These are phyloP conservation scores for Notolepis coatsorum DNA, from an alignment of 2,797 vertebrate genomes.

Conservation along the genomic window DNA sequence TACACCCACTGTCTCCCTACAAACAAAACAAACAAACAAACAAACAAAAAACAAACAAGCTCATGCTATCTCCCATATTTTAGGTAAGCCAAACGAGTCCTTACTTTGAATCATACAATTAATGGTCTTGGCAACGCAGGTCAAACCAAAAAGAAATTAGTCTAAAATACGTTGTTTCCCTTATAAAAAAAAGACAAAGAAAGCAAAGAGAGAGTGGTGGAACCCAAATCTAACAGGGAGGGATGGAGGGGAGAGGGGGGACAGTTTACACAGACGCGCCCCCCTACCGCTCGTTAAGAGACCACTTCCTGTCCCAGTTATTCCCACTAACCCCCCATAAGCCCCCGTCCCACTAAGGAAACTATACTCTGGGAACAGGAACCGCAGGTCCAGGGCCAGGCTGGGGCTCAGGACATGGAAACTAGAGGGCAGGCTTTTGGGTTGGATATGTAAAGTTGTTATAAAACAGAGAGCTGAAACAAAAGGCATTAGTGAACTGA, in stretches of 20 bases:
- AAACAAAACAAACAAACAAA: too few relatives aligned
- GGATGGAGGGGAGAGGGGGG: not conserved
- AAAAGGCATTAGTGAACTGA: not conserved
- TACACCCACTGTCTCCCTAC: constrained; percentile 77
- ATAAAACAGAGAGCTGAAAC: not conserved
- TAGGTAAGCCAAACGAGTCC: not conserved
- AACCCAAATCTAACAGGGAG: constrained; percentile 24
- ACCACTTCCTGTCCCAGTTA: constrained; percentile 50
- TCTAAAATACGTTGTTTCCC: not conserved
- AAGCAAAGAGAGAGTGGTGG: constrained; percentile 7
- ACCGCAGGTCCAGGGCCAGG: constrained; percentile 13
- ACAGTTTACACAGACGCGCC: constrained; percentile 20
- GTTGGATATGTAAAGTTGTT: not conserved
- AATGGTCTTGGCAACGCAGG: not conserved
- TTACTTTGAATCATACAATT: constrained; percentile 6
- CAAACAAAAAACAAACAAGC: constrained; percentile 32
- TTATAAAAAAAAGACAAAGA: constrained; percentile 13
- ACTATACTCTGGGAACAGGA: constrained; percentile 38
- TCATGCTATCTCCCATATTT: not conserved
- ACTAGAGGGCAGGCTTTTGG: not conserved
- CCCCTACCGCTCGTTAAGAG: constrained; percentile 39
- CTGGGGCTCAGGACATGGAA: constrained; percentile 2
- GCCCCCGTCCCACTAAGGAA: constrained; percentile 29
- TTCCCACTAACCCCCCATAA: constrained; percentile 17
- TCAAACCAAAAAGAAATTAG: not conserved